Base-by-base conservation (phyloP, 2,888 invertebrate genomes). In the Leucophenga maculata region DNA sequence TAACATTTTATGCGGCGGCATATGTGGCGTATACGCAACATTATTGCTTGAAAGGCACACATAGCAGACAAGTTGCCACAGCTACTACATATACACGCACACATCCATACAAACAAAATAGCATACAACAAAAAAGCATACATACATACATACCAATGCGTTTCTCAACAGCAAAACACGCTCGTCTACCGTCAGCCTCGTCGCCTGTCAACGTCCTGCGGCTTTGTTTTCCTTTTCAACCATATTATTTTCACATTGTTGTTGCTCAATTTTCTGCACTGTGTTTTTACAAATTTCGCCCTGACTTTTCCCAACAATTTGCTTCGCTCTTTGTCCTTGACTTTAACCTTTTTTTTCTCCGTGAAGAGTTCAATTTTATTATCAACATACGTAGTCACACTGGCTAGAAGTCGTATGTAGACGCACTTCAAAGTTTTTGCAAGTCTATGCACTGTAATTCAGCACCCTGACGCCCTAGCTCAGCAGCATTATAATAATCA, bases 201-300 rank as follows among this genome's bases (percentile, higher is more conserved):
- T 32, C 16, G 60, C 20, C 60, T 75, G 80, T 69, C 84, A 80
- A 84, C 82, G 79, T 65, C 80, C 83, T 75, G 73, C 70, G 83
- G 81, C 83, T 75, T 81, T 84, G 76, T 80, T 84, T 75, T 77
- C 71, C 65, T 70, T 72, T 73, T 70, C 74, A 76, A 72, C 78
- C 74, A 74, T 75, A 32, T 39, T 64, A 50, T 74, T 75, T 78
- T 72, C 74, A 72, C 74, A 20, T 64, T 64, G 46, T 18, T 18
- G 44, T 73, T 76, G 46, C 44, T 54, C 14, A 20, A 3, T 71
- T 52, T 72, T 74, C 67, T 69, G 46, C 72, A 73, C 6, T 54
- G 8, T 3, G 18, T 18, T 18, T 54, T 20, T 54, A 6, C 6
- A 14, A 11, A 54, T 54, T 54, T 54, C n/a, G 8, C 4, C 22